Percentiles rank a stretch among this genome's conserved stretches.
phyloP scores from a whole-genome alignment of 2,113 vertebrate genomes.

The Acanthisitta chloris region DNA sequence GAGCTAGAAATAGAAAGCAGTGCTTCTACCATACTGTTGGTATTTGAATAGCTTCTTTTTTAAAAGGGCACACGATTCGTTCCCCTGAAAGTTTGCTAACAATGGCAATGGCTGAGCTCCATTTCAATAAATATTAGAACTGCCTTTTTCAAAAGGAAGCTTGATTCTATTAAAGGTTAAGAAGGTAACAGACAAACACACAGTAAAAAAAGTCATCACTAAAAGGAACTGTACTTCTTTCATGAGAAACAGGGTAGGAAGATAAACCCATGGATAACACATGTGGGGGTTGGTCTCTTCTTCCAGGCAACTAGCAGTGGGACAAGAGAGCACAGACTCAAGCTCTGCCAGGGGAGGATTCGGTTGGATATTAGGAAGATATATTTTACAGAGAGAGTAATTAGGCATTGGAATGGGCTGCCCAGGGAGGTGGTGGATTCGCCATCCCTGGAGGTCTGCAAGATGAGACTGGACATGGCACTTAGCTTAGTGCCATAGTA shows the following conservation, averaged over 20 bases:
- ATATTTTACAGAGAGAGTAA: no score
- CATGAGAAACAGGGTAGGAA: not conserved
- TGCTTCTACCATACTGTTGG: not conserved
- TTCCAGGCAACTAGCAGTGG: no score
- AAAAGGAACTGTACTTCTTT: not conserved
- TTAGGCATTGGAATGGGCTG: no score
- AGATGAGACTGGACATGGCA: no score
- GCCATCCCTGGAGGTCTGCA: no score
- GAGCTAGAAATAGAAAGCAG: conserved; percentile 1
- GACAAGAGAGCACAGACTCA: no score
- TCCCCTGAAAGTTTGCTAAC: not conserved
- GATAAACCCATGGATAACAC: not conserved
- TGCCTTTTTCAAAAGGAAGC: not conserved
- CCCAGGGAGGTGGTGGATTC: no score
- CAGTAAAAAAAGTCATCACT: not conserved
- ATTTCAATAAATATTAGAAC: not conserved
- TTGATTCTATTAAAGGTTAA: conserved; percentile 5
- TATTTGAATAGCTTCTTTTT: not conserved
- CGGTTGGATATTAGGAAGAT: no score
- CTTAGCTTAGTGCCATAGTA: no score
- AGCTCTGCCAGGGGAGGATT: no score
- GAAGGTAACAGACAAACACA: not conserved
- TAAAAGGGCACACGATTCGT: not conserved
- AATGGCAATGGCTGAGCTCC: not conserved
- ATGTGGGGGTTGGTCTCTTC: no score